Conservation (phyloP, 2,888 invertebrate genomes). For the Neoascia interrupta region DNA sequence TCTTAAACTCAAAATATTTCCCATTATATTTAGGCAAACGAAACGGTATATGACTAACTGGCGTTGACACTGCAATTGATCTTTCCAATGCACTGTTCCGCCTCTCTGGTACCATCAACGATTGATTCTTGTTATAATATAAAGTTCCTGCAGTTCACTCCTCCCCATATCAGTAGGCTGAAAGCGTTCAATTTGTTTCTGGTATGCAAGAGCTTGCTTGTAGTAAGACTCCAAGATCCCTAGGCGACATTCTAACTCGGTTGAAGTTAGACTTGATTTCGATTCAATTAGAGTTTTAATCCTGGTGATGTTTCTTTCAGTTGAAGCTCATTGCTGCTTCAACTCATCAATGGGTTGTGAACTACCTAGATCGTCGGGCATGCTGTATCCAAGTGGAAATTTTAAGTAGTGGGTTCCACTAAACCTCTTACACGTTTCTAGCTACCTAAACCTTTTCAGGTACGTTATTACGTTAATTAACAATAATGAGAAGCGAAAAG, state of each 20-base stretch:
- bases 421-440: too few species aligned
- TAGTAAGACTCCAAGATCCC: neutral
- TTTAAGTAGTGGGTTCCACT: too few species aligned
- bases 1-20: constrained; percentile 1
- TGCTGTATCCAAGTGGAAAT: too few species aligned
- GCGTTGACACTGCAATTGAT: neutral
- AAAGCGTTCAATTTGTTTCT: neutral
- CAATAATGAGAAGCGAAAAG: too few species aligned
- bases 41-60: neutral
- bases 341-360: neutral
- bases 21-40: constrained; percentile 2
- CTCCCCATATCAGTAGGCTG: neutral
- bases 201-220: neutral
- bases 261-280: neutral
- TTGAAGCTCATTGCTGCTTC: neutral
- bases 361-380: too few species aligned
- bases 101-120: neutral
- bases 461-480: too few species aligned
- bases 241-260: constrained; percentile 2
- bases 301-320: neutral
- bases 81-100: neutral
- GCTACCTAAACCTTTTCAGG: too few species aligned
- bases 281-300: neutral
- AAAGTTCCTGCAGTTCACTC: neutral
- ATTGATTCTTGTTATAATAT: neutral